phyloP scores from a whole-genome alignment of 2,888 invertebrate species.

The Acronicta psi region DNA sequence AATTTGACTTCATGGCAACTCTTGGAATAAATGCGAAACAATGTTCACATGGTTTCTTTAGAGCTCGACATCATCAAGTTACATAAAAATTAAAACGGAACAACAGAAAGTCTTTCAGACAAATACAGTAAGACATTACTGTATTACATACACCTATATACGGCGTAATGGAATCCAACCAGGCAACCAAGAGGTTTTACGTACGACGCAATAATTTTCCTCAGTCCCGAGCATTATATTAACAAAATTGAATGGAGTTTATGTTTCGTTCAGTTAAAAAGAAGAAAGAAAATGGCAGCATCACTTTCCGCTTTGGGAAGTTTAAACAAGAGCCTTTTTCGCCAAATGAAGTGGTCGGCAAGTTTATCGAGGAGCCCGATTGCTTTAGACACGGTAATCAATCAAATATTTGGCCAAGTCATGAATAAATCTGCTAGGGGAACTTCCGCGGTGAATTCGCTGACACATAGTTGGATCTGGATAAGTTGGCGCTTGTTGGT shows the following conservation, averaged over 20 bases:
- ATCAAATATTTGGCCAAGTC: constrained; percentile 86
- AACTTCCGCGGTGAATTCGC: constrained; percentile 62
- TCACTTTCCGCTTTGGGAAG: constrained; percentile 70
- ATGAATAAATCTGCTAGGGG: constrained; percentile 80
- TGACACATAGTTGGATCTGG: constrained; percentile 55
- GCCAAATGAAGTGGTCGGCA: constrained; percentile 83
- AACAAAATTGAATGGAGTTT: constrained; percentile 67
- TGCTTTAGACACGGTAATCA: constrained; percentile 83
- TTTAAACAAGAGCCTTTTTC: constrained; percentile 81
- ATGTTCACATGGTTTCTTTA: no score
- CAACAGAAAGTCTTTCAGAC: constrained; percentile 9
- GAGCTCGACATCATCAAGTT: no score
- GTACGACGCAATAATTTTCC: constrained; percentile 36
- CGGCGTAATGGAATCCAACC: constrained; percentile 43
- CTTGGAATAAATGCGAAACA: no score
- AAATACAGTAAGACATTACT: constrained; percentile 39
- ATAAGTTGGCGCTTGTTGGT: constrained; percentile 44
- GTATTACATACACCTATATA: constrained; percentile 36
- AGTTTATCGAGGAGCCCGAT: constrained; percentile 81
- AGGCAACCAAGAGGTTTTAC: constrained; percentile 28
- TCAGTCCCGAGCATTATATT: constrained; percentile 25
- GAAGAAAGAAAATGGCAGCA: constrained; percentile 69
- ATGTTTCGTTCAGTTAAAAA: constrained; percentile 56
- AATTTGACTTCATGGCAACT: not conserved
- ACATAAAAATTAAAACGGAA: no score